A percentile compares a stretch with the other conserved stretches of the same genome.
Conservation (phyloP, 2,797 vertebrate genomes). For the Lepilemur ruficaudatus region DNA sequence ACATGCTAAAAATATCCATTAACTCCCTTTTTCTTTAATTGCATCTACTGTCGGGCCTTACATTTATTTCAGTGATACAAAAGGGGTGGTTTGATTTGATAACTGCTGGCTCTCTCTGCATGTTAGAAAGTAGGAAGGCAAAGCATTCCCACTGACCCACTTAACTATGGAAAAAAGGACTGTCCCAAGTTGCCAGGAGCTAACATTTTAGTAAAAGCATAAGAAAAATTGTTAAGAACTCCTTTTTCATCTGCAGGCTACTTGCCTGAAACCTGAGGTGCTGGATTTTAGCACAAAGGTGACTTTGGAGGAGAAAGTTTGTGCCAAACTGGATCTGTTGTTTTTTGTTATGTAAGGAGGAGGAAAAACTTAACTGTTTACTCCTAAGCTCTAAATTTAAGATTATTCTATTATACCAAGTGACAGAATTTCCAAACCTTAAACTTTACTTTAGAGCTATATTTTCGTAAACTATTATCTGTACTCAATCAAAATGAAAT, state of each 20-base stretch:
- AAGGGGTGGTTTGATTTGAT: constrained; percentile 15
- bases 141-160: neutral
- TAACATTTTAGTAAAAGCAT: neutral
- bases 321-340: constrained; percentile 63
- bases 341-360: constrained; percentile 64
- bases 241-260: constrained; percentile 39
- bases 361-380: constrained; percentile 51
- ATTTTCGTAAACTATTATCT: constrained; percentile 52
- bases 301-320: constrained; percentile 72
- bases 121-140: constrained; percentile 23
- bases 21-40: constrained; percentile 14
- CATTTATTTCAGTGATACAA: constrained; percentile 6
- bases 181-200: constrained; percentile 7
- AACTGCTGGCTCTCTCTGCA: neutral
- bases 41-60: neutral
- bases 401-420: constrained; percentile 39
- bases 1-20: constrained; percentile 32
- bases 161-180: neutral
- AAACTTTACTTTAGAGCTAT: neutral
- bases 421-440: constrained; percentile 37
- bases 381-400: constrained; percentile 48
- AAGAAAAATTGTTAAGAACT: constrained; percentile 53
- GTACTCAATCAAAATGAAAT: constrained; percentile 21
- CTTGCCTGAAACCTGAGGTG: constrained; percentile 64
- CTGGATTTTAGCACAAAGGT: constrained; percentile 63